Base-by-base conservation (phyloP, 2,113 vertebrate species). In the Podarcis raffonei region DNA sequence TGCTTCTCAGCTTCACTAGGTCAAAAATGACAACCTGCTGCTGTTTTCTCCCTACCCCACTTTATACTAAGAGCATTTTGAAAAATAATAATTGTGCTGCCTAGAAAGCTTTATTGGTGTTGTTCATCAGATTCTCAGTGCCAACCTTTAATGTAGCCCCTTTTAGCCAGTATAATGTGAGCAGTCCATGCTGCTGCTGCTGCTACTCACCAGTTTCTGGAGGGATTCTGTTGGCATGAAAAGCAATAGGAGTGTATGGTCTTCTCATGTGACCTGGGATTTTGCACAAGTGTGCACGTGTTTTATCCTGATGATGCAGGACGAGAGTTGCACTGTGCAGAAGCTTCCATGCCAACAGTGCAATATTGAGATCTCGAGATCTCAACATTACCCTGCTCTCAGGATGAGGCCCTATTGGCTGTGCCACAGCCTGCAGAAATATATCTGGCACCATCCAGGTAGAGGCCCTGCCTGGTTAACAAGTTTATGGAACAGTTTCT, bases 21-120 rank as follows among this genome's bases (percentile, higher is more conserved):
- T 35, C 22, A 35, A 84, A 53, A 83, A 71, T 13, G 4, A 27
- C 30, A 69, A 48, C 6, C 18, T 20, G 20, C 13, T 84, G 30
- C 22, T 7, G 2, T 42, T 53, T 62, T 20, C 59, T 62, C 59
- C 18, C 59, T 53, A 53, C 4, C 2, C 3, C 12, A 62, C 59
- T 16, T 3, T 84, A 89, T 76, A 0, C 0, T 90, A 77, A 68
- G 68, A 53, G 0, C 0, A 35, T 23, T 30, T 11, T 37, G 7
- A 48, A 48, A 2, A 53, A 53, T 12, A 22, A 39, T 13, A 66
- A 37, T 39, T 82, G 11, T 23, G 62, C 27, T 37, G 35, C 37
- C 9, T 5, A 32, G n/a, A 35, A 27, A 37, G 22, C 11, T 57
- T 53, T 20, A 25, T 57, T 74, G 32, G 13, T 35, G 78, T 53